phyloP scores from a whole-genome alignment of 1,140 invertebrate species.

The Aphelenchoides fujianensis region DNA sequence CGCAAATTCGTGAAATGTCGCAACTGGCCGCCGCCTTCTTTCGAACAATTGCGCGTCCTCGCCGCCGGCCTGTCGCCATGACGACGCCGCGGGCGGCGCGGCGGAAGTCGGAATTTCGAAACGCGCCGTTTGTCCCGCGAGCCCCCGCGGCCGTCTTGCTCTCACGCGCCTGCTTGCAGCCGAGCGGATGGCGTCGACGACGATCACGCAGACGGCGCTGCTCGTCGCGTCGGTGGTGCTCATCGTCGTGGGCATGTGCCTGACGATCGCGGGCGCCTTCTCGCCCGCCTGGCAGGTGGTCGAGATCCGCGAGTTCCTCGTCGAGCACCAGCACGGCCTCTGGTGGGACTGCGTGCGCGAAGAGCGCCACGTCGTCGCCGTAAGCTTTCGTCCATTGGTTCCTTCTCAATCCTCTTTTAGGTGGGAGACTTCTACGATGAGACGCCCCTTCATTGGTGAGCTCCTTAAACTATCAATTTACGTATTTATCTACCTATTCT shows the following conservation, averaged over 20 bases:
- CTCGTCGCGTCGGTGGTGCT: slow-evolving; percentile 52
- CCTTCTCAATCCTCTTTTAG: no score
- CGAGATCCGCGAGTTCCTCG: slow-evolving; percentile 60
- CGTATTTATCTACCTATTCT: background rate
- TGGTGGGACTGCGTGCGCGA: slow-evolving; percentile 62
- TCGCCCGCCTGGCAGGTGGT: slow-evolving; percentile 60
- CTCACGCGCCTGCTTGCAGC: no score
- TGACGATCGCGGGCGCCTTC: slow-evolving; percentile 55
- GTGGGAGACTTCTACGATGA: slow-evolving; percentile 62
- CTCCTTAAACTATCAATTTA: background rate
- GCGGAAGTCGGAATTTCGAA: no score
- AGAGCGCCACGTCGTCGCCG: slow-evolving; percentile 49
- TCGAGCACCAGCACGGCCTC: slow-evolving; percentile 60
- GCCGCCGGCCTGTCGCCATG: no score
- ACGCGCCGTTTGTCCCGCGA: no score
- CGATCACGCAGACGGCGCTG: slow-evolving; percentile 44
- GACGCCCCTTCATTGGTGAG: slow-evolving; percentile 57
- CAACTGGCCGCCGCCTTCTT: no score
- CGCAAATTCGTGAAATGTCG: no score
- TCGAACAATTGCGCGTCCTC: no score
- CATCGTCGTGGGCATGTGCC: slow-evolving; percentile 46
- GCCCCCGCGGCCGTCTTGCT: no score
- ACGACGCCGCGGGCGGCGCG: no score
- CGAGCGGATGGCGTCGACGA: slow-evolving; percentile 37
- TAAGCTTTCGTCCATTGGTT: slow-evolving; percentile 59